Percentiles rank a stretch among this genome's conserved stretches.
Conservation (phyloP, 2,888 invertebrate species). For the Acleris emargana region DNA sequence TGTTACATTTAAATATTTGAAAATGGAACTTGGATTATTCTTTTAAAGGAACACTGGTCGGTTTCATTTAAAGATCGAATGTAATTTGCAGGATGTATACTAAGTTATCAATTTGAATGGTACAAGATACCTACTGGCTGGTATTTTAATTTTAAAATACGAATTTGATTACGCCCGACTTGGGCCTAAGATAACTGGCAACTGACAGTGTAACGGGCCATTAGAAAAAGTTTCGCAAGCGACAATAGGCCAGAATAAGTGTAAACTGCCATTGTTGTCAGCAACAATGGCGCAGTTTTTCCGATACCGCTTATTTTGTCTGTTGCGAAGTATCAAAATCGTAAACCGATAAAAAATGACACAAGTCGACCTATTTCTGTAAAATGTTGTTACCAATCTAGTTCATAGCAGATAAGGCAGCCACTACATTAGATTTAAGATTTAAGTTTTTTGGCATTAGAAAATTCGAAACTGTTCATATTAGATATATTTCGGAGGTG, state of each 20-base stretch:
- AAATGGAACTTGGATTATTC: constrained; percentile 4
- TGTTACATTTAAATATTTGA: constrained; percentile 13
- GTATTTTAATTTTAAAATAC: neutral
- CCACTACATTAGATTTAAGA: too few species aligned
- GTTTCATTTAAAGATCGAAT: neutral
- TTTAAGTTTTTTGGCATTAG: too few species aligned
- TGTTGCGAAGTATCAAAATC: constrained; percentile 30
- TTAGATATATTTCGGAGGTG: too few species aligned
- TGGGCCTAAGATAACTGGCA: constrained; percentile 17
- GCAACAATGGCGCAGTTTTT: constrained; percentile 35
- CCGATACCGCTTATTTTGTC: constrained; percentile 36
- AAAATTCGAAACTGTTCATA: too few species aligned
- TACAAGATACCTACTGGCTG: too few species aligned
- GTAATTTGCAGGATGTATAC: too few species aligned
- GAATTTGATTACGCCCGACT: constrained; percentile 23
- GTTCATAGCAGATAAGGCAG: neutral
- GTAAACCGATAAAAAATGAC: constrained; percentile 18
- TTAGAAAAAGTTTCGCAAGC: constrained; percentile 36
- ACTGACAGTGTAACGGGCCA: constrained; percentile 31
- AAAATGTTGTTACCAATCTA: constrained; percentile 1
- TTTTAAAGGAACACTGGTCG: neutral
- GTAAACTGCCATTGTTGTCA: constrained; percentile 30
- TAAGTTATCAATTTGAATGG: too few species aligned
- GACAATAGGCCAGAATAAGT: constrained; percentile 34
- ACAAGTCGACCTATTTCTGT: constrained; percentile 25